Conservation (phyloP, 2,888 invertebrate species). For the Periphyllus acericola region DNA sequence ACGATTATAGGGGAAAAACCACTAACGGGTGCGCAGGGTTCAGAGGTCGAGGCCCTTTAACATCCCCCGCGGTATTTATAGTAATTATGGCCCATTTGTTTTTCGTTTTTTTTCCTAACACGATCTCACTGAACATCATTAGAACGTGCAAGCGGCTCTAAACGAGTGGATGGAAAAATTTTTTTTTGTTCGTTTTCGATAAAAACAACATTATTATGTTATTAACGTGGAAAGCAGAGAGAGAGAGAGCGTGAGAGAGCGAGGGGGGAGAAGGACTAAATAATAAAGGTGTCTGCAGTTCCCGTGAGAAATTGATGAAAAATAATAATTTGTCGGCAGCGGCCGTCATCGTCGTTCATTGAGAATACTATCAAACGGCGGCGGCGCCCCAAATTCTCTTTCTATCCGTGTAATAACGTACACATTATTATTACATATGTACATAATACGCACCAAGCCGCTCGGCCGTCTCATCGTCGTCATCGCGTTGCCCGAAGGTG, state of each 20-base stretch:
- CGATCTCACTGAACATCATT: too few species aligned
- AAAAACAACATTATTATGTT: neutral
- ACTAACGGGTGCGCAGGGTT: neutral
- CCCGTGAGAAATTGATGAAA: neutral
- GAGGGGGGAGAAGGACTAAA: neutral
- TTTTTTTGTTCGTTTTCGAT: neutral
- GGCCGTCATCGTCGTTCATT: neutral
- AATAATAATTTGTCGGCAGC: neutral
- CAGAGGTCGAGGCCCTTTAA: neutral
- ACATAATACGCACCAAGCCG: neutral
- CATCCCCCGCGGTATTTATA: neutral
- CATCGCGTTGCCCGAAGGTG: constrained; percentile 36
- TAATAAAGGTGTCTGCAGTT: neutral
- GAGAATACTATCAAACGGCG: constrained; percentile 37
- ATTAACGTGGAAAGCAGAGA: neutral
- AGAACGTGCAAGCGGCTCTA: neutral
- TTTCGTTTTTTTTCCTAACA: too few species aligned
- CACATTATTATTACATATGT: too few species aligned
- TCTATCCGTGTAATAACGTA: neutral
- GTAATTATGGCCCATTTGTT: neutral
- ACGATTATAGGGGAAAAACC: neutral
- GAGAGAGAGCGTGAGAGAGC: neutral
- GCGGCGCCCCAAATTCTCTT: constrained; percentile 35
- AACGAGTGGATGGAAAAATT: neutral
- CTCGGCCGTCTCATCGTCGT: constrained; percentile 12